These are phyloP conservation scores for Lasius platythorax DNA, from an alignment of 2,888 invertebrate genomes.

Conservation along the genomic window DNA sequence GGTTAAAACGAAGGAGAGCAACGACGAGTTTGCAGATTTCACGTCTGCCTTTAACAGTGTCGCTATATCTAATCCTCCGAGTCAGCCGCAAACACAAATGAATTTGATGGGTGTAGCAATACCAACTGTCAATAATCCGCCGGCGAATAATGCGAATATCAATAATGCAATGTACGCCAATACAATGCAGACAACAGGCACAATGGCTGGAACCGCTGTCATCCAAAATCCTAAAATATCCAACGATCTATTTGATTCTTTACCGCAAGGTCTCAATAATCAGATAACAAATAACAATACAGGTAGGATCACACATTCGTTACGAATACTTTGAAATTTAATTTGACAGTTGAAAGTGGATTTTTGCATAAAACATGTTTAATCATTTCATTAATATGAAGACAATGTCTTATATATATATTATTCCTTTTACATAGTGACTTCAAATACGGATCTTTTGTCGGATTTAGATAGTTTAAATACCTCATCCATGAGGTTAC, in stretches of 20 bases:
- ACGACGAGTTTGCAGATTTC: slow-evolving; percentile 94
- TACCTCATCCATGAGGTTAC: slow-evolving; percentile 72
- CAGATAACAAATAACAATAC: slow-evolving; percentile 81
- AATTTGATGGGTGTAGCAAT: slow-evolving; percentile 76
- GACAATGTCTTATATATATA: not conserved
- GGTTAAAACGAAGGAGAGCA: slow-evolving; percentile 78
- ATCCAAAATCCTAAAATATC: slow-evolving; percentile 72
- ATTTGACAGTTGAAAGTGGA: not conserved
- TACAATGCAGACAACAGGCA: slow-evolving; percentile 62
- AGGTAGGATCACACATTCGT: slow-evolving; percentile 67
- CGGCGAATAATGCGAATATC: slow-evolving; percentile 74
- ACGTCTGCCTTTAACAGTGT: slow-evolving; percentile 89
- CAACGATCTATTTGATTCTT: slow-evolving; percentile 79
- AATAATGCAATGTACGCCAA: slow-evolving; percentile 67
- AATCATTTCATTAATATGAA: not conserved
- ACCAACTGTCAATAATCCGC: slow-evolving; percentile 76
- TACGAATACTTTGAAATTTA: not conserved
- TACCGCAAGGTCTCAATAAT: slow-evolving; percentile 74
- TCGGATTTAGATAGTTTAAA: slow-evolving; percentile 86
- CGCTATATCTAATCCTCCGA: slow-evolving; percentile 75
- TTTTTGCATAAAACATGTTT: not conserved
- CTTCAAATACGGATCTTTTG: slow-evolving; percentile 85
- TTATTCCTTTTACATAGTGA: slow-evolving; percentile 61
- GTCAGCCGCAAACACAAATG: slow-evolving; percentile 75
- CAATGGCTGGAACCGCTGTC: slow-evolving; percentile 55